A percentile compares a stretch with the other conserved stretches of the same genome.
Conservation (phyloP, 2,113 vertebrate species). For the Ammodytes marinus region DNA sequence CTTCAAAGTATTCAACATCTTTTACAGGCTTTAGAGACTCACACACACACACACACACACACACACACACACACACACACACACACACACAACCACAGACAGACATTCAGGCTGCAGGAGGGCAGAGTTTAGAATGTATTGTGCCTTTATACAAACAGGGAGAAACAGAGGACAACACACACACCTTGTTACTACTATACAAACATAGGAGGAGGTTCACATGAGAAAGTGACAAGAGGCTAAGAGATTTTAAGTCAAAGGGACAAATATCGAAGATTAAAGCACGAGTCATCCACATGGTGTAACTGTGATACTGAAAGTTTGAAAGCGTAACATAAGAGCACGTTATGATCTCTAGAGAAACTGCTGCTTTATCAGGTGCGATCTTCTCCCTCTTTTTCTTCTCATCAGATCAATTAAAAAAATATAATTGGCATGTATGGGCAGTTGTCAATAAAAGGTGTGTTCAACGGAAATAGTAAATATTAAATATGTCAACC, state of each 20-base stretch:
- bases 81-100: slow-evolving; percentile 8
- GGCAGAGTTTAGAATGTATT: slow-evolving; percentile 30
- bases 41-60: slow-evolving; percentile 35
- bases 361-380: neutral
- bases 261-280: neutral
- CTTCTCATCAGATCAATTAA: neutral
- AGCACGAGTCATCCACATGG: neutral
- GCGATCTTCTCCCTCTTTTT: neutral
- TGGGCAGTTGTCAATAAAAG: neutral
- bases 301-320: neutral
- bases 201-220: neutral
- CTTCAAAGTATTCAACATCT: slow-evolving; percentile 23
- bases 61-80: slow-evolving; percentile 31
- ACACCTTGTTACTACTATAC: neutral
- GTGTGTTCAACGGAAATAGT: neutral
- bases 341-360: neutral
- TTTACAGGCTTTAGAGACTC: slow-evolving; percentile 41
- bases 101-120: neutral
- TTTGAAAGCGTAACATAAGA: too few relatives aligned
- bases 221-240: neutral
- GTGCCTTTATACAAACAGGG: neutral
- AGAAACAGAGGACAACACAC: slow-evolving; percentile 24
- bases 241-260: slow-evolving; percentile 2
- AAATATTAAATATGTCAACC: neutral
- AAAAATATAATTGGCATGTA: neutral